Evolutionary conservation across 2,888 invertebrate species (phyloP).

Genomic region (Orthonychiurus folsomi): DNA sequence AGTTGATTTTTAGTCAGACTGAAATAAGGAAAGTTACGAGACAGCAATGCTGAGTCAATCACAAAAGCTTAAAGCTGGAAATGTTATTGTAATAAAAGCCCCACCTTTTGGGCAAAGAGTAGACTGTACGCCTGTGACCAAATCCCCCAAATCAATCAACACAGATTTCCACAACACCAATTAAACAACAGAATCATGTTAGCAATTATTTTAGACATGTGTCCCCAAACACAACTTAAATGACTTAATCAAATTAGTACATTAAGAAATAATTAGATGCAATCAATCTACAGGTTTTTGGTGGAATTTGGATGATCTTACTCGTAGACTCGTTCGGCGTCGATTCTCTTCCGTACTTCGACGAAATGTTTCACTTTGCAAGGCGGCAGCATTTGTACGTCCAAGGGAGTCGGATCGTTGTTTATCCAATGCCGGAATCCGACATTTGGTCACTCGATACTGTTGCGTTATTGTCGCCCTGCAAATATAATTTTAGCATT

Average conservation of each 20-base stretch:
- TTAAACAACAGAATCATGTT: not conserved
- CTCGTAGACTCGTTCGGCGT: constrained; percentile 54
- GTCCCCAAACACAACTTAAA: too few relatives aligned
- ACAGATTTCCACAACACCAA: constrained; percentile 8
- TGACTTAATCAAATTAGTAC: not conserved
- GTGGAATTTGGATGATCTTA: constrained; percentile 44
- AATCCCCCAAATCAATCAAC: constrained; percentile 14
- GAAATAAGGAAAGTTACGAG: not conserved
- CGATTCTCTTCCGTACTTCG: constrained; percentile 37
- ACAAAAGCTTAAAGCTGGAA: constrained; percentile 3
- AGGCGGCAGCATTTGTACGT: constrained; percentile 7
- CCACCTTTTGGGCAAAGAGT: constrained; percentile 47
- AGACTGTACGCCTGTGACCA: constrained; percentile 46
- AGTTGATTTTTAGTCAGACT: not conserved
- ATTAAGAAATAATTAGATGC: not conserved
- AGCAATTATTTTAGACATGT: not conserved
- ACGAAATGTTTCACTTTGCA: constrained; percentile 33
- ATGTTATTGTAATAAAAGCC: constrained; percentile 20
- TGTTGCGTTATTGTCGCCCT: constrained; percentile 41
- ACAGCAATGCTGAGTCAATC: constrained; percentile 1
- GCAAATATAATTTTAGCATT: not conserved
- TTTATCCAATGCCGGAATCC: constrained; percentile 32
- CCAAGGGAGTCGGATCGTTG: constrained; percentile 35
- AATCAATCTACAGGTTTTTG: not conserved
- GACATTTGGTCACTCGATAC: constrained; percentile 38